Base-by-base conservation (phyloP, 2,797 vertebrate species). In the Argentina silus region DNA sequence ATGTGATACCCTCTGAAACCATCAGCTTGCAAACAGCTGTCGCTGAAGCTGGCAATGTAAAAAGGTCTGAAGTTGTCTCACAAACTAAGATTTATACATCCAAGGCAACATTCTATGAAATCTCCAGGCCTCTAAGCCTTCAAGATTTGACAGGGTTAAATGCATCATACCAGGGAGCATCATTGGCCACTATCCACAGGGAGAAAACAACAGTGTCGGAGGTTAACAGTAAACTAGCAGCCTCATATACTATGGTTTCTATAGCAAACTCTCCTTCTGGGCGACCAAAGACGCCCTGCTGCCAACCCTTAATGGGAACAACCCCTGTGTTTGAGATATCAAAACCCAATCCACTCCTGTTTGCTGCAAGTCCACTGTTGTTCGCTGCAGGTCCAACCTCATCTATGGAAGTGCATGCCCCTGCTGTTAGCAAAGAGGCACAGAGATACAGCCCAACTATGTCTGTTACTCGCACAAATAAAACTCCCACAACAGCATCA, bases 101-200 rank as follows among this genome's bases (percentile, higher is more conserved):
- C 57, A 93, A 91, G 70, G 90, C 91, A 64, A 91, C 88, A 7
- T 92, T 93, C 81, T 92, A 92, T 72, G 91, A 93, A 74, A 83
- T 92, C 73, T 90, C 91, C 19, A 94, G 90, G 78, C 89, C 89
- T 55, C 80, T 70, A 7, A 88, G 86, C 42, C 72, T 90, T 3
- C 89, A 90, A 63, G 90, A 94, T 45, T 78, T 87, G 0, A 78
- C 86, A 11, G 61, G 36, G 12, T 59, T 78, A 63, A 88, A 79
- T 61, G 68, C 77, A 74, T 9, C 57, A 21, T 73, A 65, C 67
- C 84, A 85, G 51, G 89, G 56, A 64, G 71, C 75, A 63, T 61
- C 70, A 14, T 17, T 70, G 51, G 73, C 83, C 60, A 71, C 72
- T 15, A 48, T 59, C 65, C 66, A 82, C 67, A 73, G 45, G 73